phyloP scores from a whole-genome alignment of 2,797 vertebrate genomes.

The Protonibea diacanthus region DNA sequence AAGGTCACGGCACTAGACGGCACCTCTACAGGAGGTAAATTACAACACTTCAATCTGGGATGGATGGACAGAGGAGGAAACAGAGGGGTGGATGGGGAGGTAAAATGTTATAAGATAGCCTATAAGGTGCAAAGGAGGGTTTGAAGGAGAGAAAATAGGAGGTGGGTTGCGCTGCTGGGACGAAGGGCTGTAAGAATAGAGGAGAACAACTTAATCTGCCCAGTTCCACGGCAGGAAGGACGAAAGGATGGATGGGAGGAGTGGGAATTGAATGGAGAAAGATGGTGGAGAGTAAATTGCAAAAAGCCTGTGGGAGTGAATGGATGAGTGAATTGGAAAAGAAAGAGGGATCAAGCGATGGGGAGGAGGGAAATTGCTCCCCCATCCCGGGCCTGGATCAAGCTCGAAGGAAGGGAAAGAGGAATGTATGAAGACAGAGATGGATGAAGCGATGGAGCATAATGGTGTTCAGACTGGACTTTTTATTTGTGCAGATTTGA shows the following conservation, averaged over 20 bases:
- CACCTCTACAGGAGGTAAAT: constrained; percentile 49
- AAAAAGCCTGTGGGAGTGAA: constrained; percentile 3
- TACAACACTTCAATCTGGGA: constrained; percentile 30
- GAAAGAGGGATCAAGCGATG: neutral
- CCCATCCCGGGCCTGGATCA: too few species aligned
- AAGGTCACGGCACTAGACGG: constrained; percentile 66
- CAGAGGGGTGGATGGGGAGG: neutral
- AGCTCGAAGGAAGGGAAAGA: neutral
- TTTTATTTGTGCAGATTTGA: neutral
- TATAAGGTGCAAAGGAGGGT: neutral
- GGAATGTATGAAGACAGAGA: neutral
- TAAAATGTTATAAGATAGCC: neutral
- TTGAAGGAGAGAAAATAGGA: neutral
- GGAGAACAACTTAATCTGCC: constrained; percentile 1
- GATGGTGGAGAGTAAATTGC: constrained; percentile 16
- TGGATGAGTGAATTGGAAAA: constrained; percentile 20
- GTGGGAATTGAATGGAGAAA: neutral
- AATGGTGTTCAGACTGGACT: neutral
- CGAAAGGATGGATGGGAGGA: constrained; percentile 7
- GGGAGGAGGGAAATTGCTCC: neutral
- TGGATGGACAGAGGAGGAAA: neutral
- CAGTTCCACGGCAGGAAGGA: neutral
- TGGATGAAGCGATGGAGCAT: neutral
- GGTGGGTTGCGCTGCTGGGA: neutral
- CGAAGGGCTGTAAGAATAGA: neutral